Evolutionary conservation across 2,888 invertebrate genomes (phyloP).

Genomic region (Agrypnus murinus): DNA sequence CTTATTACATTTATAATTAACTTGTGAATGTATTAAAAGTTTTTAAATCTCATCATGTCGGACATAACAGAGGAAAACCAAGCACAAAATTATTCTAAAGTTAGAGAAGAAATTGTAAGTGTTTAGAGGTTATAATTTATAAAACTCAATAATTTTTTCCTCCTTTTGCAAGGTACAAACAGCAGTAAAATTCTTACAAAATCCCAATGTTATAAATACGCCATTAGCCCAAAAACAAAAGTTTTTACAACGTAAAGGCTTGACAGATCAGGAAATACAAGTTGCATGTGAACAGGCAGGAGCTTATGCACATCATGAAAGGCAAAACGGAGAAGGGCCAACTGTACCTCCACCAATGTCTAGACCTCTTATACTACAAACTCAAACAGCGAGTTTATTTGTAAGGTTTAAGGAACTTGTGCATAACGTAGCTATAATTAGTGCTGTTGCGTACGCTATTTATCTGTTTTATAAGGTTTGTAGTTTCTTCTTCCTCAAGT

Average conservation of each 20-base stretch:
- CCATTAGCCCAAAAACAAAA: constrained; percentile 85
- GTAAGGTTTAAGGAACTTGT: constrained; percentile 80
- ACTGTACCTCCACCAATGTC: constrained; percentile 60
- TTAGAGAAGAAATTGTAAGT: constrained; percentile 57
- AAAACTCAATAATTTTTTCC: constrained; percentile 11
- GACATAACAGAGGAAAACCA: constrained; percentile 25
- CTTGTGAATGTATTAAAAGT: neutral
- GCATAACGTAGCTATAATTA: constrained; percentile 83
- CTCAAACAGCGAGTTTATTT: constrained; percentile 69
- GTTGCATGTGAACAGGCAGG: constrained; percentile 82
- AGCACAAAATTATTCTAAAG: constrained; percentile 31
- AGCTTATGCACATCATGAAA: constrained; percentile 66
- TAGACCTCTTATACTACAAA: constrained; percentile 35
- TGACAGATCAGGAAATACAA: constrained; percentile 84
- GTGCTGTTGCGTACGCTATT: constrained; percentile 84
- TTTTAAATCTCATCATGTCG: constrained; percentile 3
- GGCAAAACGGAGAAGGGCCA: constrained; percentile 56
- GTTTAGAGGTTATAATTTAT: constrained; percentile 22
- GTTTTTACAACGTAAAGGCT: constrained; percentile 85
- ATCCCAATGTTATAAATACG: constrained; percentile 87
- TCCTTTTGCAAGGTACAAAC: constrained; percentile 81
- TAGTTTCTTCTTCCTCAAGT: neutral
- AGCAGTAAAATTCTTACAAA: constrained; percentile 89
- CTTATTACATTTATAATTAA: neutral
- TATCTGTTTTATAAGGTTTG: constrained; percentile 88